A percentile compares a stretch with the other conserved stretches of the same genome.
Evolutionary conservation across 2,113 vertebrate genomes (phyloP).

Genomic region (Callorhinus ursinus): DNA sequence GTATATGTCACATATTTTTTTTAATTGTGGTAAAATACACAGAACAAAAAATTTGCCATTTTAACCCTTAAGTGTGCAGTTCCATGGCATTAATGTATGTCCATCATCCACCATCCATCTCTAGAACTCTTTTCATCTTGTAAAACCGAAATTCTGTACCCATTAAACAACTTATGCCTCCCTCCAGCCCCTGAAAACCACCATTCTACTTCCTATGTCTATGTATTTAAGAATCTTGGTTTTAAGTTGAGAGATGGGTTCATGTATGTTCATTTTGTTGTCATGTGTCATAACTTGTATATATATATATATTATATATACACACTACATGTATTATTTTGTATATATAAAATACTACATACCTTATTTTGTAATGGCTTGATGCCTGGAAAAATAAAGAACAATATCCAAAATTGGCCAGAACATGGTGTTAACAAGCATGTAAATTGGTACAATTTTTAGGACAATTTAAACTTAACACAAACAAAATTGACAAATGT

Average conservation of each 20-base stretch:
- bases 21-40: slow-evolving; percentile 7
- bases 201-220: background rate
- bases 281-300: background rate
- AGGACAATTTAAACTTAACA: background rate
- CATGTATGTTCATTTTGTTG: background rate
- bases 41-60: background rate
- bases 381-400: slow-evolving; percentile 34
- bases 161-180: background rate
- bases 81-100: background rate
- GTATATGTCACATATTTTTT: background rate
- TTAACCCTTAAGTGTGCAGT: background rate
- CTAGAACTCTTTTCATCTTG: background rate
- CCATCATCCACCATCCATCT: background rate
- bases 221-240: background rate
- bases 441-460: background rate
- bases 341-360: background rate
- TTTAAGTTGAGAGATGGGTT: background rate
- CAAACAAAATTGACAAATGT: background rate
- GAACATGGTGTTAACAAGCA: background rate
- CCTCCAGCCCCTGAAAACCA: background rate
- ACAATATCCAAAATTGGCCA: slow-evolving; percentile 30
- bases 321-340: background rate
- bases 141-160: background rate
- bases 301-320: background rate
- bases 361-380: background rate